Base-by-base conservation (phyloP, 2,888 invertebrate species). In the Platycheirus albimanus region DNA sequence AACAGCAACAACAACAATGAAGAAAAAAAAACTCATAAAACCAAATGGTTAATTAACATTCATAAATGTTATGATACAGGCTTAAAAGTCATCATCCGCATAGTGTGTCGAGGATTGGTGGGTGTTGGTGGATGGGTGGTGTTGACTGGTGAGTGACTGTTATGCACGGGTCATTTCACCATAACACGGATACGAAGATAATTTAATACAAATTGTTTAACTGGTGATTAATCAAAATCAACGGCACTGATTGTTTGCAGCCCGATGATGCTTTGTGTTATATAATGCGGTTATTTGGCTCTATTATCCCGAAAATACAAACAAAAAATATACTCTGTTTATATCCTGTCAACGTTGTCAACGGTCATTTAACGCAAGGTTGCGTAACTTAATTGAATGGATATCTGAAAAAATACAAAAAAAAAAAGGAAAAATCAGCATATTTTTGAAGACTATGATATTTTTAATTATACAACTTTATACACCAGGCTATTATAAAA, bases 381-480 rank as follows among this genome's bases (percentile, higher is more conserved):
- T 71, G 76, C 58, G 17, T 51, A 64, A 71, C 30, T 76, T 76
- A 71, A 71, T 76, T 81, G 66, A 66, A 67, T 47, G 81, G 45
- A 70, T 52, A 61, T 61, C 61, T 61, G 61, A 61, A 61, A 61
- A 28, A 11, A 41, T 33, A 13, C 13, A 41, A 11, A 61, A 30
- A 67, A 61, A 71, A 41, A 47, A 24, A 28, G 13, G 28, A 36
- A 24, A 24, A 24, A 38, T 58, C 13, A 41, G 20, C 41, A 58
- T 36, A 56, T 38, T 56, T 56, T 33, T 33, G 30, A 24, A 6
- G 24, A 24, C 11, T 52, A 33, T n/a, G 4, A n/a, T 13, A 19
- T 38, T 38, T 56, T 15, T 41, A 30, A 28, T 28, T 10, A 15
- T 15, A n/a, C n/a, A n/a, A n/a, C n/a, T n/a, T n/a, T n/a, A n/a